Conservation (phyloP, 2,888 invertebrate genomes). For the Cantharis rufa region DNA sequence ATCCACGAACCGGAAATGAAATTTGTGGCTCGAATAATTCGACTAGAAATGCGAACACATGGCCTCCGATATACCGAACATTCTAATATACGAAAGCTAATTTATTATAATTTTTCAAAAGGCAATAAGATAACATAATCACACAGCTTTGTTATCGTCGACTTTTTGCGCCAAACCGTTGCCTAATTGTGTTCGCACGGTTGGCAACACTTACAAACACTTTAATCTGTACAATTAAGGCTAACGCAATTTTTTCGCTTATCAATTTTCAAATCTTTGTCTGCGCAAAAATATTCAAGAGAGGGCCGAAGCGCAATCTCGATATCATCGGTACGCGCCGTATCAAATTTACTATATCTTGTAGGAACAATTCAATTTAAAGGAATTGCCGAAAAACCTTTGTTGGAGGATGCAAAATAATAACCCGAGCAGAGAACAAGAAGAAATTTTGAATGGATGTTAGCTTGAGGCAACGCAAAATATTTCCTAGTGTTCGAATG, state of each 20-base stretch:
- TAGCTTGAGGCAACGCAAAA: constrained; percentile 21
- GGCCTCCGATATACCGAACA: constrained; percentile 31
- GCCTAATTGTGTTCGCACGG: neutral
- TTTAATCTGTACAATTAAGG: neutral
- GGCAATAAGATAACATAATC: neutral
- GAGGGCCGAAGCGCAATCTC: neutral
- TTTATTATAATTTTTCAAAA: constrained; percentile 25
- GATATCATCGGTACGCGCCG: neutral
- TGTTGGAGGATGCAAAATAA: constrained; percentile 15
- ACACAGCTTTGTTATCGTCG: neutral
- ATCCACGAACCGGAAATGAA: constrained; percentile 36
- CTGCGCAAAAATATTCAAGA: neutral
- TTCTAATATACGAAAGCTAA: constrained; percentile 27
- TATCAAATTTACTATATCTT: neutral
- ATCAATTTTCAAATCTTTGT: neutral
- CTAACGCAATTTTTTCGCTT: neutral
- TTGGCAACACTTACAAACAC: neutral
- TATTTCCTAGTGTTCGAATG: constrained; percentile 19
- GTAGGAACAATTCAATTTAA: neutral
- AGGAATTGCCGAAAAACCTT: neutral
- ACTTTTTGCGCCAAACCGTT: neutral
- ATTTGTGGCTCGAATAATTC: constrained; percentile 40
- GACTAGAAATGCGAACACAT: constrained; percentile 37
- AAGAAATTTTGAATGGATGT: constrained; percentile 12
- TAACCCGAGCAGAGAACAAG: constrained; percentile 13